Base-by-base conservation (phyloP, 2,888 invertebrate species). In the Aquatica leii region DNA sequence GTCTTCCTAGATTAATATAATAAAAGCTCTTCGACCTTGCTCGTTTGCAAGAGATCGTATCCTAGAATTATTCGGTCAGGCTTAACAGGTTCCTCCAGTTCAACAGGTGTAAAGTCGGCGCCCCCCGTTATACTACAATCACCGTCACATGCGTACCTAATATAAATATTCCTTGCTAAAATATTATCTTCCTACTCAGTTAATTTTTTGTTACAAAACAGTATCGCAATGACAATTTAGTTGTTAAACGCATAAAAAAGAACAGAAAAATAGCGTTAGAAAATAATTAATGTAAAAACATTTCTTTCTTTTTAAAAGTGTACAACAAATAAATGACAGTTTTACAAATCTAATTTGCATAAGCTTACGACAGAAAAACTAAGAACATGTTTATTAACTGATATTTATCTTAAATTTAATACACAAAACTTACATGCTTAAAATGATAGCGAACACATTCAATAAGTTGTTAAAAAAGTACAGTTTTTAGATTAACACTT, bases 1-100 rank as follows among this genome's bases (percentile, higher is more conserved):
- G 24, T 24, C 24, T 24, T 24, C 24, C 6, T 6, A 24, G 6
- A 24, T 24, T 24, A 24, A 24, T 24, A 24, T 24, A 24, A 24
- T 24, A 24, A 24, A 24, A 24, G 24, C 24, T 24, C 24, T 24
- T 24, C 24, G 24, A 24, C 24, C 24, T 24, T 24, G 24, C 6
- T 24, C 24, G 24, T 17, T 49, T 12, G 24, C 3, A 21, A 24
- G 14, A 58, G 68, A 69, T 70, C 66, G 65, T 63, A 64, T 67
- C 68, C 62, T 65, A 69, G 66, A 69, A 70, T 71, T 70, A 72
- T 72, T 72, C 70, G 71, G 71, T 72, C 71, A 72, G 59, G 59
- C 69, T 69, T 73, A 72, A 76, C 76, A 76, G 75, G 76, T 76
- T 76, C 73, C 74, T 72, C 74, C 75, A 75, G 75, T 76, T 74